Base-by-base conservation (phyloP, 1,140 invertebrate genomes). In the Sycophaga agraensis region DNA sequence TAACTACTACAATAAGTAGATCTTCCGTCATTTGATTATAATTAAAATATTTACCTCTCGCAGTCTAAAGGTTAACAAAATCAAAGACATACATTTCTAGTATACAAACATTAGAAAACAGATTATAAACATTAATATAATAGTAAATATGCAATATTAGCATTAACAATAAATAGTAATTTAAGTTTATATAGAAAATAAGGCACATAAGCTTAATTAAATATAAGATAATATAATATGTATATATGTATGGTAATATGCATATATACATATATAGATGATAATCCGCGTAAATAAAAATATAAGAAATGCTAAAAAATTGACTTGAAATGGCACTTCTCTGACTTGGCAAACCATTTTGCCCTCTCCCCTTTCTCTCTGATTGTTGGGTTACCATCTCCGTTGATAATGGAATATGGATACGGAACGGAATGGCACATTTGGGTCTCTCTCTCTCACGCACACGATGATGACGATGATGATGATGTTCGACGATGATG, bases 271-370 rank as follows among this genome's bases (percentile, higher is more conserved):
- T 24, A 17, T 35, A 55, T 53, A n/a, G 19, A 46, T 37, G 12
- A 34, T 50, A 65, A 50, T 31, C 11, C 62, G 50, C 57, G 22
- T 35, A 31, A 31, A 4, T 31, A 31, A 31, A 31, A 9, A 50
- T 50, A 49, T 46, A 63, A 68, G 62, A 68, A 65, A 71, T 66
- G 11, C 21, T 19, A 70, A 65, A 71, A 66, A 73, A 73, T n/a
- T n/a, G n/a, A n/a, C n/a, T n/a, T n/a, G 67, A 78, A 81, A 78
- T 73, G 73, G 75, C 77, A 79, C 79, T 86, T 88, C 85, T 88
- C 84, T 89, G 86, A 88, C 86, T 84, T 88, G 87, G 87, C 87
- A 89, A 89, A 85, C 85, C 85, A 86, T 88, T 87, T 84, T 85
- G 83, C 83, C 84, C 84, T 85, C 83, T 84, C 82, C 85, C 87